These are phyloP conservation scores for Toxotes chatareus DNA, from an alignment of 2,113 vertebrate genomes.

Conservation along the genomic window DNA sequence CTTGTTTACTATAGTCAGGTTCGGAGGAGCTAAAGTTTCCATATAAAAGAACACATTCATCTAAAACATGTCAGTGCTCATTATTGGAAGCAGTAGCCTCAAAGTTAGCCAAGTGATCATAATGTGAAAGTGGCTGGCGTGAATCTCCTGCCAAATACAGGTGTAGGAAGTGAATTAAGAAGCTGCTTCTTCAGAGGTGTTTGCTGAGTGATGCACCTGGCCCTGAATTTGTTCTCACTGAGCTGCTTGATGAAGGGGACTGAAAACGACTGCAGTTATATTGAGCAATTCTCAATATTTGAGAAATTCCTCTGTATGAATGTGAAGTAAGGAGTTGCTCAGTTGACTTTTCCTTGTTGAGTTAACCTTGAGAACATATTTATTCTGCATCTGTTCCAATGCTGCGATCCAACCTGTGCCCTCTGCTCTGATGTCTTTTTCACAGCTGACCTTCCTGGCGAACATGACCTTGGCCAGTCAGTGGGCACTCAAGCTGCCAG, in stretches of 20 bases:
- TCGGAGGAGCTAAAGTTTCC: neutral
- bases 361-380: neutral
- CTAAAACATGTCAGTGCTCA: constrained; percentile 21
- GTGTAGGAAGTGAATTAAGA: neutral
- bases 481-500: constrained; percentile 87
- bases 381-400: constrained; percentile 2
- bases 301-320: constrained; percentile 1
- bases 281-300: constrained; percentile 10
- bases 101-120: constrained; percentile 1
- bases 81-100: neutral
- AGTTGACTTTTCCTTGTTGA: neutral
- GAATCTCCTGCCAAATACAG: constrained; percentile 1
- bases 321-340: constrained; percentile 4
- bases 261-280: neutral
- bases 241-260: constrained; percentile 6
- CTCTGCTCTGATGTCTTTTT: constrained; percentile 18
- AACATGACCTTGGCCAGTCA: constrained; percentile 88
- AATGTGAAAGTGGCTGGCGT: neutral
- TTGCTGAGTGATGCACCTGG: neutral
- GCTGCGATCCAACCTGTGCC: neutral
- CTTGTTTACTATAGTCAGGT: neutral
- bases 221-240: neutral
- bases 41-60: neutral
- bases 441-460: constrained; percentile 89
- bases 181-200: neutral